Evolutionary conservation across 35 echinoderm and acorn worm species (phyloP), one percentile per base, ranked within the genome.

Genomic region (Holothuria glaberrima): DNA sequence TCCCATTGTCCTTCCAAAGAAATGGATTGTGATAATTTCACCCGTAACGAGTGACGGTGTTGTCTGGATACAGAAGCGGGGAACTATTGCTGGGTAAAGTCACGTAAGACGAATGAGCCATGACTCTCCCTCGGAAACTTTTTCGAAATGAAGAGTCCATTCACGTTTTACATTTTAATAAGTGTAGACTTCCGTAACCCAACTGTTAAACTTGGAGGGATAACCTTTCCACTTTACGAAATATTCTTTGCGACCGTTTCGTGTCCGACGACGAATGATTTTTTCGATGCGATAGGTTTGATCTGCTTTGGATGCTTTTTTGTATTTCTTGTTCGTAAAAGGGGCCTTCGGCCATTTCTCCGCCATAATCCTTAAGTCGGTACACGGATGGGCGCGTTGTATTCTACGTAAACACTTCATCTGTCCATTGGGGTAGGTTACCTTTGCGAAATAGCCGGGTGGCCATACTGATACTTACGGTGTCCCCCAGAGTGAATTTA

Each of bases 321-420:
- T 95, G 85, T 5, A 92, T 46, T 85, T 95, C 85, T 5, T 88
- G 25, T 78, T 95, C 70, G 83, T 95, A 95, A 57, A 95, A 92
- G 28, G 86, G 89, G 0, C n/a, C n/a, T n/a, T n/a, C n/a, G n/a
- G n/a, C n/a, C 94, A 75, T 85, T 48, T 91, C 65, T 1, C 93
- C 93, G n/a, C 48, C 65, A 27, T 71, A 92, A 45, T 92, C 91
- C 69, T 89, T 92, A 20, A 95, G 32, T 30, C 58, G 87, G 71
- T 95, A 92, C 32, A 92, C 90, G 0, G 71, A 70, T 50, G 75
- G 86, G 18, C 5, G 24, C 92, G 78, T 75, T 56, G 20, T 66
- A 90, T 30, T 52, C 80, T 90, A 22, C n/a, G n/a, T n/a, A n/a
- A n/a, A n/a, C n/a, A n/a, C n/a, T n/a, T n/a, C n/a, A n/a, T n/a